These are phyloP conservation scores for Papilio elwesi DNA, from an alignment of 2,888 invertebrate species.

Conservation along the genomic window DNA sequence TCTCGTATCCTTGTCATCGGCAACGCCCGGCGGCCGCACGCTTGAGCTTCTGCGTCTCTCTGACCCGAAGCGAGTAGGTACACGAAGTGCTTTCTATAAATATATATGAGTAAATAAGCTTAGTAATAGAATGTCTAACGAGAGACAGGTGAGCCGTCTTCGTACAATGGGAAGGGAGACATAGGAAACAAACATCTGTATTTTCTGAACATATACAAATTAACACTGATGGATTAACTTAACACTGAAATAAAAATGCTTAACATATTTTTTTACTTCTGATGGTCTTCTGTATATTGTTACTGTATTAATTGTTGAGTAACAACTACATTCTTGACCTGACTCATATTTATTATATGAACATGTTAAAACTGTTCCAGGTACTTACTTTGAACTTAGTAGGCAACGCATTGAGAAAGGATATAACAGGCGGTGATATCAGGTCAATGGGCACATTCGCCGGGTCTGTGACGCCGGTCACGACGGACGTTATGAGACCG, in stretches of 20 bases:
- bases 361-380: constrained; percentile 39
- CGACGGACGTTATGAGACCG: constrained; percentile 89
- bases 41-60: constrained; percentile 77
- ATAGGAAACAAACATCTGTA: too few relatives aligned
- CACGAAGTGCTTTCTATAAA: constrained; percentile 65
- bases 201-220: too few relatives aligned
- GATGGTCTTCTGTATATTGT: too few relatives aligned
- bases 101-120: too few relatives aligned
- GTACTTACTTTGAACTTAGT: constrained; percentile 71
- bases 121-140: too few relatives aligned
- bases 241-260: too few relatives aligned
- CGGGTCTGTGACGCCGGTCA: constrained; percentile 86
- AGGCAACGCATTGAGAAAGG: constrained; percentile 80
- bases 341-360: neutral
- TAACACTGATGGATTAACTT: too few relatives aligned
- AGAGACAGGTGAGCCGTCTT: constrained; percentile 20
- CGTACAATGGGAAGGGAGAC: neutral
- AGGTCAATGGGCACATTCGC: constrained; percentile 86
- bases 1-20: constrained; percentile 76
- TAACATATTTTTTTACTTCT: too few relatives aligned
- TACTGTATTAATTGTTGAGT: too few relatives aligned
- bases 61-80: constrained; percentile 69
- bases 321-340: too few relatives aligned
- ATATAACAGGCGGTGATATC: constrained; percentile 86
- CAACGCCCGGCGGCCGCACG: constrained; percentile 70